A percentile compares a stretch with the other conserved stretches of the same genome.
Conservation (phyloP, 2,888 invertebrate species). For the Drosophila pegasa region DNA sequence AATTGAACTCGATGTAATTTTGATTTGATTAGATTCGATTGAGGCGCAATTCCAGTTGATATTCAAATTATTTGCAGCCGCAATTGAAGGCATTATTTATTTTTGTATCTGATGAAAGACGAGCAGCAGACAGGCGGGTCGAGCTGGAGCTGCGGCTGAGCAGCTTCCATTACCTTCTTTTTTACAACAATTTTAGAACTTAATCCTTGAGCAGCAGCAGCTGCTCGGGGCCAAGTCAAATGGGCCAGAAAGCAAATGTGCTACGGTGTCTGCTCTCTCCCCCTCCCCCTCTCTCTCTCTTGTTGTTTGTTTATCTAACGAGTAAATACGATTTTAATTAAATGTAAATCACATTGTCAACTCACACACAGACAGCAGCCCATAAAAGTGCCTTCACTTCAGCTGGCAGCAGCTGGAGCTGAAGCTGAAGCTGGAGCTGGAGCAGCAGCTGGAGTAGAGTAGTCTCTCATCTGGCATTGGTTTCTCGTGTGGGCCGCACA, state of each 20-base stretch:
- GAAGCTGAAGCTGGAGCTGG: not conserved
- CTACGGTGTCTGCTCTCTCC: conserved; percentile 9
- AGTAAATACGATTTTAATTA: conserved; percentile 81
- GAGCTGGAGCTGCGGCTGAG: conserved; percentile 21
- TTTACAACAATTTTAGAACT: conserved; percentile 27
- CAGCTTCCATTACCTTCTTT: conserved; percentile 11
- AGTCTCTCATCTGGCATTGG: conserved; percentile 52
- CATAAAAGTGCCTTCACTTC: conserved; percentile 38
- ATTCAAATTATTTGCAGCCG: conserved; percentile 31
- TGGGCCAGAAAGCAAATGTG: conserved; percentile 36
- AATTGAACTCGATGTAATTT: conserved; percentile 7
- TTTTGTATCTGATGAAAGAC: conserved; percentile 14
- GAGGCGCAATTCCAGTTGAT: conserved; percentile 11
- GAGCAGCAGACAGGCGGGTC: not conserved
- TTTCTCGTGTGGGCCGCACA: conserved; percentile 29
- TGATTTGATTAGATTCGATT: conserved; percentile 1
- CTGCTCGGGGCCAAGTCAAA: conserved; percentile 17
- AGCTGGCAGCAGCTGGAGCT: not conserved
- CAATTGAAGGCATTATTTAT: conserved; percentile 50
- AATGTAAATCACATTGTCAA: conserved; percentile 81
- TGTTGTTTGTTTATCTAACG: conserved; percentile 74
- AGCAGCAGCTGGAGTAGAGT: not conserved
- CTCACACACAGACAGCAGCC: conserved; percentile 42
- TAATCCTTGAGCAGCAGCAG: conserved; percentile 29
- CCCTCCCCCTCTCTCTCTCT: not conserved